Percentiles rank a stretch among this genome's conserved stretches.
phyloP scores from a whole-genome alignment of 2,888 invertebrate species.

The Beris morrisii region DNA sequence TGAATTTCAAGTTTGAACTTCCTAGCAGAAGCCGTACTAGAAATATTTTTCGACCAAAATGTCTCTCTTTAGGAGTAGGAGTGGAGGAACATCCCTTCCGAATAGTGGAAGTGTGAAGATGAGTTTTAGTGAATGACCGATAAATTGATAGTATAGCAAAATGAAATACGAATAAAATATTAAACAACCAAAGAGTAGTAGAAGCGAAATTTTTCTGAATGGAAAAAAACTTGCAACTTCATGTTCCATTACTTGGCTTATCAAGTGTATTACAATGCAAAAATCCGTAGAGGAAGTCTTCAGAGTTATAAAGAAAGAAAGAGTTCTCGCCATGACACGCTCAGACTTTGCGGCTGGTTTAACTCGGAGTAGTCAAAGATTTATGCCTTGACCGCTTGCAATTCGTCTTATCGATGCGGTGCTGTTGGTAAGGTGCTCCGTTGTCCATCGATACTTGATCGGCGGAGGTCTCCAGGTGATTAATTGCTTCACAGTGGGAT shows the following conservation, averaged over 20 bases:
- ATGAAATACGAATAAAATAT: too few species aligned
- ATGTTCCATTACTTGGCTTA: background rate
- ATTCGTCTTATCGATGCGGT: constrained; percentile 3
- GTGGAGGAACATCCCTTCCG: too few species aligned
- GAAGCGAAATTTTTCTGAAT: too few species aligned
- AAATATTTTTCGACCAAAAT: too few species aligned
- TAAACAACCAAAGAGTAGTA: too few species aligned
- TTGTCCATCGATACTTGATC: constrained; percentile 6
- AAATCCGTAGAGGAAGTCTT: background rate
- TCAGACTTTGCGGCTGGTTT: background rate
- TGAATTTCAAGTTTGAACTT: too few species aligned
- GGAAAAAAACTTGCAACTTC: background rate
- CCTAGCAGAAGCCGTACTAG: too few species aligned
- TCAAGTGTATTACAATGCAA: background rate
- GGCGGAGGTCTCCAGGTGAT: constrained; percentile 33
- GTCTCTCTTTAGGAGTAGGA: too few species aligned
- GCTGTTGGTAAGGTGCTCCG: constrained; percentile 5
- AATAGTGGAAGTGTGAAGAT: too few species aligned
- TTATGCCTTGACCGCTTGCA: constrained; percentile 15
- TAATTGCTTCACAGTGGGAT: constrained; percentile 34
- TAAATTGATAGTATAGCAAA: too few species aligned
- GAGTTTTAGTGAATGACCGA: too few species aligned
- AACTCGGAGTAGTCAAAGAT: constrained; percentile 8
- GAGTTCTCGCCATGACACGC: constrained; percentile 17
- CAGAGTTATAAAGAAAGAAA: background rate